These are phyloP conservation scores for Dolomedes plantarius DNA, from an alignment of 2,888 invertebrate genomes.

Conservation along the genomic window DNA sequence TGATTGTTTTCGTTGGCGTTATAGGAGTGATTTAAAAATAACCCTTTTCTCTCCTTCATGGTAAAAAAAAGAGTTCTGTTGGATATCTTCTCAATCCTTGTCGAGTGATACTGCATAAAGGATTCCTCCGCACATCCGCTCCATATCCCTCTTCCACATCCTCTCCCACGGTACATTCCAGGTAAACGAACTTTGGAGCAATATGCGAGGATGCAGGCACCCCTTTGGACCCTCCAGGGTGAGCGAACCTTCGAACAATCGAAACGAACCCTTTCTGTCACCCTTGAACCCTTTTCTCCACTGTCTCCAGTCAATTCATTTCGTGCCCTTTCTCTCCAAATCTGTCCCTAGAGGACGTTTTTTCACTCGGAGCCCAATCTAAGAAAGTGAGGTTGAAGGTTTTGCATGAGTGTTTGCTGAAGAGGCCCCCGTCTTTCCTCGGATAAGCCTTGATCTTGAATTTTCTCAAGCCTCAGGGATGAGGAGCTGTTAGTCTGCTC, in stretches of 20 bases:
- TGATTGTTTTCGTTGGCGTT: no score
- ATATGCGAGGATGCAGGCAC: conserved; percentile 3
- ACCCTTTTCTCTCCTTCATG: no score
- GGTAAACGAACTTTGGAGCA: conserved; percentile 1
- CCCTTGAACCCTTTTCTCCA: conserved; percentile 52
- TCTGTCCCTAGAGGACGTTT: not conserved
- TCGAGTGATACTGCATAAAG: not conserved
- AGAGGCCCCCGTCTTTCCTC: no score
- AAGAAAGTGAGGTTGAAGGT: conserved; percentile 5
- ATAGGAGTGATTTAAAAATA: no score
- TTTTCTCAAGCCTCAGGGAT: no score
- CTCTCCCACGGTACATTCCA: conserved; percentile 9
- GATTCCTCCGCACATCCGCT: conserved; percentile 2
- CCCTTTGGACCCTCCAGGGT: not conserved
- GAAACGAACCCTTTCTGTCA: conserved; percentile 41
- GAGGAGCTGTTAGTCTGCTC: no score
- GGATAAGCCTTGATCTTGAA: conserved; percentile 4
- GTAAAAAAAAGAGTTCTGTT: no score
- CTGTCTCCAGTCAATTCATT: not conserved
- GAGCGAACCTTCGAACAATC: conserved; percentile 1
- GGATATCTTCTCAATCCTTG: not conserved
- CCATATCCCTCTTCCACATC: not conserved
- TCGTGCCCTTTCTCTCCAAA: not conserved
- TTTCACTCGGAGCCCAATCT: not conserved
- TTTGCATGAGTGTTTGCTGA: not conserved